phyloP scores from a whole-genome alignment of 2,888 invertebrate genomes.

The Halictus quadricinctus region DNA sequence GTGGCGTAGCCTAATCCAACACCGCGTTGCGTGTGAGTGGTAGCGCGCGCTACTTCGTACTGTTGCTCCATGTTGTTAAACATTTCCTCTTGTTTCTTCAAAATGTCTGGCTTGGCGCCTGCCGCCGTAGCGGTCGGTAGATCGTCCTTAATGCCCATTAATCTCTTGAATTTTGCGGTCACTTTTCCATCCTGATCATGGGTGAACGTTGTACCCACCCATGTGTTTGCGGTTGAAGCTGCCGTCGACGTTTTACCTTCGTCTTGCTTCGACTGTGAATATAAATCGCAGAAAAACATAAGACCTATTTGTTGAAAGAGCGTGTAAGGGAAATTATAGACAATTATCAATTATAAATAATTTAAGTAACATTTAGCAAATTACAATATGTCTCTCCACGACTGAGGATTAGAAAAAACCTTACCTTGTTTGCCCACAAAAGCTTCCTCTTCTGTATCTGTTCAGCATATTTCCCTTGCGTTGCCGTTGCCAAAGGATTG shows the following conservation, averaged over 20 bases:
- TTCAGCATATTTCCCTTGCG: conserved; percentile 92
- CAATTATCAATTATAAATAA: too few relatives aligned
- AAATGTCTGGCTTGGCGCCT: conserved; percentile 84
- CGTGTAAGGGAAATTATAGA: too few relatives aligned
- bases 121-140: conserved; percentile 78
- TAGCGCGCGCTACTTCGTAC: conserved; percentile 97
- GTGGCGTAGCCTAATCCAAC: conserved; percentile 91
- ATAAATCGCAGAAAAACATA: not conserved
- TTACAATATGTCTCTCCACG: too few relatives aligned
- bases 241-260: conserved; percentile 80
- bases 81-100: conserved; percentile 92
- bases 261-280: conserved; percentile 74
- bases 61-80: conserved; percentile 97
- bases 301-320: not conserved
- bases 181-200: conserved; percentile 96
- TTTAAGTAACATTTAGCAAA: too few relatives aligned
- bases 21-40: conserved; percentile 97
- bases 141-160: conserved; percentile 95
- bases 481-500: conserved; percentile 88
- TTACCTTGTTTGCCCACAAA: conserved; percentile 92
- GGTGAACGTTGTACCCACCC: conserved; percentile 94
- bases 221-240: conserved; percentile 84
- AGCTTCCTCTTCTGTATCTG: conserved; percentile 94
- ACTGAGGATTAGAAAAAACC: not conserved
- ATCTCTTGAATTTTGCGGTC: conserved; percentile 96